Conservation (phyloP, 1,140 invertebrate genomes). For the Drosophila lowei region DNA sequence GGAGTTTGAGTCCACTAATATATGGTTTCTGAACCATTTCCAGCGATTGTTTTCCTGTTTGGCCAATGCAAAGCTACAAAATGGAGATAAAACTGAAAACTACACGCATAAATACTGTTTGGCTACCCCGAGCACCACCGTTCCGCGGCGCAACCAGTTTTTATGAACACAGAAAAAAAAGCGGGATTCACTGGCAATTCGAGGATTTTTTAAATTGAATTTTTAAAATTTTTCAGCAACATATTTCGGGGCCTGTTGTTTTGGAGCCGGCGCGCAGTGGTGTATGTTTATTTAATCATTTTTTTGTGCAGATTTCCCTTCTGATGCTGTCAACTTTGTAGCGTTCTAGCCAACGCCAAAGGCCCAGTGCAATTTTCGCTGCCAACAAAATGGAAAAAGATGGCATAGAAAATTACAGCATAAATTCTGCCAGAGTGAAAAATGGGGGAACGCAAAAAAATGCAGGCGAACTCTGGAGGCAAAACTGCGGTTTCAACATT, state of each 20-base stretch:
- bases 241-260: slow-evolving; percentile 26
- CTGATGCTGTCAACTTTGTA: slow-evolving; percentile 46
- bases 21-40: neutral
- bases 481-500: slow-evolving; percentile 58
- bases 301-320: slow-evolving; percentile 30
- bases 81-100: slow-evolving; percentile 14
- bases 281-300: slow-evolving; percentile 39
- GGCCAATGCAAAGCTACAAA: slow-evolving; percentile 2
- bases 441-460: slow-evolving; percentile 8
- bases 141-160: slow-evolving; percentile 22
- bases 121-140: neutral
- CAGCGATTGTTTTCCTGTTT: neutral
- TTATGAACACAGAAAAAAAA: slow-evolving; percentile 18
- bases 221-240: slow-evolving; percentile 61
- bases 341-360: slow-evolving; percentile 44
- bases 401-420: slow-evolving; percentile 72
- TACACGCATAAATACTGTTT: slow-evolving; percentile 35
- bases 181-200: slow-evolving; percentile 8
- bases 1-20: slow-evolving; percentile 1
- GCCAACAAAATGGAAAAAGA: slow-evolving; percentile 41
- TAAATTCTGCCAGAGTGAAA: slow-evolving; percentile 42
- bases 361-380: slow-evolving; percentile 64
- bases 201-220: slow-evolving; percentile 67
- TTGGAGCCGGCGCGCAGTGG: slow-evolving; percentile 27
- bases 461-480: slow-evolving; percentile 29